Evolutionary conservation across 30 jellyfish, hydroid and myxozoan species (phyloP).

Genomic region (Haliclystus octoradiatus): DNA sequence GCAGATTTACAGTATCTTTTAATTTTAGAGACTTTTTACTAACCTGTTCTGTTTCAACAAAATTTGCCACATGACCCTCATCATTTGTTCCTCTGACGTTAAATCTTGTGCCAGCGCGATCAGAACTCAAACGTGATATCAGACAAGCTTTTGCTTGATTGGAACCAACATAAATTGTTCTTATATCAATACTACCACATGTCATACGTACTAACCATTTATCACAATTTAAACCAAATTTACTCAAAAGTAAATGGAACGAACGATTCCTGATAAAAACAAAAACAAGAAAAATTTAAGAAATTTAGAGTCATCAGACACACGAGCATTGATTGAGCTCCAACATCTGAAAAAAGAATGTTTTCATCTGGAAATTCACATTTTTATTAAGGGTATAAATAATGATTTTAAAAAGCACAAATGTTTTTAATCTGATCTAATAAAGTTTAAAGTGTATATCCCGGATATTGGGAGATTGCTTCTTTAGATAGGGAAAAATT

Average conservation of each 20-base stretch:
- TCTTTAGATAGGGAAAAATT: too few species aligned
- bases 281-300: background rate
- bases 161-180: constrained; percentile 80
- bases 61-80: constrained; percentile 96
- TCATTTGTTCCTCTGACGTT: constrained; percentile 95
- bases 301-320: too few species aligned
- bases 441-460: too few species aligned
- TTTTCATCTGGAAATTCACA: too few species aligned
- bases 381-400: too few species aligned
- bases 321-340: too few species aligned
- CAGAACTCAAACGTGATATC: constrained; percentile 88
- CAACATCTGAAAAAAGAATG: too few species aligned
- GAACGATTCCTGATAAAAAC: constrained; percentile 53
- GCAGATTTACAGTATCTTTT: too few species aligned
- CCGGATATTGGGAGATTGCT: too few species aligned
- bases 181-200: constrained; percentile 78
- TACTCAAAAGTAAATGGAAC: constrained; percentile 43
- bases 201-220: constrained; percentile 61
- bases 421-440: too few species aligned
- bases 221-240: constrained; percentile 46
- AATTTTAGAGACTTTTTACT: background rate
- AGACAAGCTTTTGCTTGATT: constrained; percentile 85
- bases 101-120: constrained; percentile 83
- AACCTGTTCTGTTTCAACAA: constrained; percentile 99
- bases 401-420: too few species aligned